Percentiles rank a stretch among this genome's conserved stretches.
Evolutionary conservation across 2,797 vertebrate species (phyloP).

Genomic region (Carapus acus): DNA sequence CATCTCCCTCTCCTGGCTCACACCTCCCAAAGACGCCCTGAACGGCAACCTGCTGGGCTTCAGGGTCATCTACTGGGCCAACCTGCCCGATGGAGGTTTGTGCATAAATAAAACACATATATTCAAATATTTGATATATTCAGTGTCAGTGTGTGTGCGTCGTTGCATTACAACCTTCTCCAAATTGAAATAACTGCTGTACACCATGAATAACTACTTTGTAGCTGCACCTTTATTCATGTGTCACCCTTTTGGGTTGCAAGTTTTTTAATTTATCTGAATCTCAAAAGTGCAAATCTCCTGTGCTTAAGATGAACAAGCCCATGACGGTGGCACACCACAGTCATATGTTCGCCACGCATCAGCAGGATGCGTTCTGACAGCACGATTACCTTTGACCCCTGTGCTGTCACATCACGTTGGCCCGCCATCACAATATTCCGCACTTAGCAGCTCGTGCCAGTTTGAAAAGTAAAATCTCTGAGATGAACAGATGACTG

Average conservation of each 20-base stretch:
- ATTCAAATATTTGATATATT: too few relatives aligned
- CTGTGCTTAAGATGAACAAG: too few relatives aligned
- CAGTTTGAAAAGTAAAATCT: conserved; percentile 63
- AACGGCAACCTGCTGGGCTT: conserved; percentile 96
- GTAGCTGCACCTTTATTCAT: too few relatives aligned
- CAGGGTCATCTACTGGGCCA: conserved; percentile 97
- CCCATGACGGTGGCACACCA: conserved; percentile 24
- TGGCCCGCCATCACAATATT: conserved; percentile 32
- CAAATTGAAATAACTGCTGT: too few relatives aligned
- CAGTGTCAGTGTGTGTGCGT: too few relatives aligned
- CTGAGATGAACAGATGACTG: neutral
- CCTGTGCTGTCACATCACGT: conserved; percentile 64
- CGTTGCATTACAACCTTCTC: too few relatives aligned
- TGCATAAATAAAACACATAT: too few relatives aligned
- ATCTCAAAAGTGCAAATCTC: too few relatives aligned
- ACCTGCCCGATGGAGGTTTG: conserved; percentile 94
- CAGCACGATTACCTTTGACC: conserved; percentile 69
- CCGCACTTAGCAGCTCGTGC: conserved; percentile 53
- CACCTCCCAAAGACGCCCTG: conserved; percentile 87
- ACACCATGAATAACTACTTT: too few relatives aligned
- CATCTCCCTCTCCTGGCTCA: conserved; percentile 93
- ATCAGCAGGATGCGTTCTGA: conserved; percentile 61
- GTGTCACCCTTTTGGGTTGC: too few relatives aligned
- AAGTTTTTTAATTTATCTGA: too few relatives aligned
- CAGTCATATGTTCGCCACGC: conserved; percentile 42